phyloP scores from a whole-genome alignment of 1,140 invertebrate genomes.

The Hesperophylax magnus region DNA sequence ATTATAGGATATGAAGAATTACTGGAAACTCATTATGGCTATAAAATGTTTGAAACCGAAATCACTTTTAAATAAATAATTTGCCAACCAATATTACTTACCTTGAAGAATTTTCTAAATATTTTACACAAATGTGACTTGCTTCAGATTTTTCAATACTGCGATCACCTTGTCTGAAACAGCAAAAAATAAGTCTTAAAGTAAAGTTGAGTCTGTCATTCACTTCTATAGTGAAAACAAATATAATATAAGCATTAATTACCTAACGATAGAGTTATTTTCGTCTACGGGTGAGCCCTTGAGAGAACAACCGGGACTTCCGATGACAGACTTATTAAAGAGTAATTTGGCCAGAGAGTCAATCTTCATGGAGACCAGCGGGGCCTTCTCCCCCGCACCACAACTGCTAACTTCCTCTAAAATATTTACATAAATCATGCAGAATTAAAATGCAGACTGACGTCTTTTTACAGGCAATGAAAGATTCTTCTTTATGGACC shows the following conservation, averaged over 20 bases:
- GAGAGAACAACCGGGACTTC: constrained; percentile 62
- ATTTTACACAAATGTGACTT: constrained; percentile 49
- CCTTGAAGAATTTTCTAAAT: constrained; percentile 51
- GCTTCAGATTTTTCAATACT: constrained; percentile 49
- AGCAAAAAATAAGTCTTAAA: constrained; percentile 7
- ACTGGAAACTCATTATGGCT: too few relatives aligned
- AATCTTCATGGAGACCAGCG: constrained; percentile 73
- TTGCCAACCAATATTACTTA: not conserved
- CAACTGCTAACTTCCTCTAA: constrained; percentile 59
- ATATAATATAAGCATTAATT: constrained; percentile 1
- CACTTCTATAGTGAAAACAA: not conserved
- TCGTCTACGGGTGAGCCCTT: constrained; percentile 66
- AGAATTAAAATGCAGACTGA: too few relatives aligned
- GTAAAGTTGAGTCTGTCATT: not conserved
- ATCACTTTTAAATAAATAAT: too few relatives aligned
- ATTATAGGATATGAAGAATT: too few relatives aligned
- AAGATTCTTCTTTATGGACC: too few relatives aligned
- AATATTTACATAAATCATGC: constrained; percentile 8
- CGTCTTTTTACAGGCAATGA: too few relatives aligned
- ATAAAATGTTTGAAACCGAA: too few relatives aligned
- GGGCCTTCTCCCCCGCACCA: constrained; percentile 66
- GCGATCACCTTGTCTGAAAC: constrained; percentile 46
- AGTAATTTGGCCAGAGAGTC: constrained; percentile 76
- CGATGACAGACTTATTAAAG: constrained; percentile 73
- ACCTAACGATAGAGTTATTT: constrained; percentile 46